Percentiles rank a stretch among this genome's conserved stretches.
Conservation (phyloP, 2,888 invertebrate species). For the Chloromyia formosa region DNA sequence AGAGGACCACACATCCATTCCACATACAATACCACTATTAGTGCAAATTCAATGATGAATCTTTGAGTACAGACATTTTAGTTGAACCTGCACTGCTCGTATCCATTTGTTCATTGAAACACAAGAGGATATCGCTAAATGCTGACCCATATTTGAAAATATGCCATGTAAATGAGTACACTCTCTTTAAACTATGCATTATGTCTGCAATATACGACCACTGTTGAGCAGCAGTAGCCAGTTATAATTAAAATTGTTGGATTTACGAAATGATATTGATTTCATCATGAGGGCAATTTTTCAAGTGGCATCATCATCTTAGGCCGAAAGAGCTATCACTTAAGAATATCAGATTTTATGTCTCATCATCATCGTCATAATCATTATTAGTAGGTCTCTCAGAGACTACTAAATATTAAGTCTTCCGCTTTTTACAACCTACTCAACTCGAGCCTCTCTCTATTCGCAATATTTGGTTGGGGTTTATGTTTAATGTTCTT, state of each 20-base stretch:
- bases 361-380: conserved; percentile 35
- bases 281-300: background rate
- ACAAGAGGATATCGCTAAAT: conserved; percentile 6
- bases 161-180: background rate
- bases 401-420: conserved; percentile 4
- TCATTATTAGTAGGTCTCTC: conserved; percentile 22
- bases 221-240: background rate
- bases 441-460: background rate
- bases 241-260: conserved; percentile 28
- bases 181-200: background rate
- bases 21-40: background rate
- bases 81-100: background rate
- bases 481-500: conserved; percentile 21
- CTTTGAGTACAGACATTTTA: background rate
- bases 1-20: conserved; percentile 37
- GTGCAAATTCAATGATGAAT: conserved; percentile 23
- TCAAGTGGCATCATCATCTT: conserved; percentile 40
- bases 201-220: background rate
- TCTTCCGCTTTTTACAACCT: conserved; percentile 11
- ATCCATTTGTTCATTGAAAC: background rate
- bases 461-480: conserved; percentile 31
- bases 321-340: conserved; percentile 27
- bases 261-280: conserved; percentile 9
- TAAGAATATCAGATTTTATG: conserved; percentile 41
- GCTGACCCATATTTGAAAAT: conserved; percentile 29